Evolutionary conservation across 53 echinoderm and acorn worm species (phyloP).

Genomic region (Stichopus horrens): DNA sequence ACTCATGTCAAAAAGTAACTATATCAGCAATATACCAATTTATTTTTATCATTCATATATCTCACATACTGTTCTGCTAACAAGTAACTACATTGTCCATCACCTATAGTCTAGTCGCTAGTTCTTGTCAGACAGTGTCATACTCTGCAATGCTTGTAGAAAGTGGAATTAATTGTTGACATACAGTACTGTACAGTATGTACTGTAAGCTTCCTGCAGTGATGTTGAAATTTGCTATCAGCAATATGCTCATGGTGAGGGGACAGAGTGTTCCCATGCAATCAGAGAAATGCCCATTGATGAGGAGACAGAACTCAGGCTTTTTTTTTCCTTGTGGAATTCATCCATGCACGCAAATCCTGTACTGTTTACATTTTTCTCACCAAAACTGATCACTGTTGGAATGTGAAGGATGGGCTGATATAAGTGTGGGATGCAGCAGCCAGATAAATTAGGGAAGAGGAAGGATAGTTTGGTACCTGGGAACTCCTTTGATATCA

Average conservation of each 20-base stretch:
- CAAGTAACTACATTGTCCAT: not conserved
- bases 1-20: constrained; percentile 32
- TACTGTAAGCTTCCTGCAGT: not conserved
- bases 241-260: not conserved
- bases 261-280: not conserved
- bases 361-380: too few relatives aligned
- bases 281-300: not conserved
- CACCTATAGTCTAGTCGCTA: not conserved
- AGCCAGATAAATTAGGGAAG: too few relatives aligned
- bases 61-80: not conserved
- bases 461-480: too few relatives aligned
- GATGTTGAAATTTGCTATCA: too few relatives aligned
- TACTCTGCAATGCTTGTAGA: not conserved
- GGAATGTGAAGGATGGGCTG: too few relatives aligned
- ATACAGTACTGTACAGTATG: not conserved
- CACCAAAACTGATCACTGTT: too few relatives aligned
- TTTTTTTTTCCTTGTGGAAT: too few relatives aligned
- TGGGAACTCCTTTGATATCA: too few relatives aligned
- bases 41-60: constrained; percentile 18
- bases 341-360: too few relatives aligned
- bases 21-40: constrained; percentile 12
- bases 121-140: not conserved
- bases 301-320: not conserved
- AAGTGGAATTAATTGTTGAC: not conserved
- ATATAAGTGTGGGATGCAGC: too few relatives aligned